Evolutionary conservation across 1,140 invertebrate genomes (phyloP).

Genomic region (Drosophila santomea): DNA sequence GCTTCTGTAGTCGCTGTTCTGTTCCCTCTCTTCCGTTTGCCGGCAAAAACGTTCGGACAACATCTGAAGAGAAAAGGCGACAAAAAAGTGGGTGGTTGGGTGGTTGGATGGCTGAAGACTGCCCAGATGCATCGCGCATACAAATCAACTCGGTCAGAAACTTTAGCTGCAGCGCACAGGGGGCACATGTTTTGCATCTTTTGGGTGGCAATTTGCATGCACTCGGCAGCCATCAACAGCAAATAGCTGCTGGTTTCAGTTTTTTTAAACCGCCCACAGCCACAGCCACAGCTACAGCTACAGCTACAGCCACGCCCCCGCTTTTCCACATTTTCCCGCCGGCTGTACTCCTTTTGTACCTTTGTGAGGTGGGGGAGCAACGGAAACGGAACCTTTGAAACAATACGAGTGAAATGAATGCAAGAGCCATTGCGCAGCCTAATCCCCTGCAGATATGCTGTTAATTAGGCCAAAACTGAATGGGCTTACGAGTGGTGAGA

Average conservation of each 20-base stretch:
- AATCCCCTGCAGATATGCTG: conserved; percentile 59
- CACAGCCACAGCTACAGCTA: not conserved
- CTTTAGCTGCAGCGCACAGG: conserved; percentile 37
- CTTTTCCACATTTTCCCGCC: not conserved
- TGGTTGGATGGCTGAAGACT: not conserved
- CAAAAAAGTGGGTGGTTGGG: conserved; percentile 12
- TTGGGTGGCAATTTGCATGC: conserved; percentile 81
- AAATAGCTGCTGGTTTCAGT: conserved; percentile 71
- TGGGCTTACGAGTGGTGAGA: conserved; percentile 7
- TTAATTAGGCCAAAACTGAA: conserved; percentile 57
- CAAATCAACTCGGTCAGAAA: conserved; percentile 67
- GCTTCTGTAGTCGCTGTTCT: conserved; percentile 46
- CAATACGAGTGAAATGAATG: conserved; percentile 55
- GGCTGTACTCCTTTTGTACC: conserved; percentile 36
- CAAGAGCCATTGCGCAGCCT: conserved; percentile 38
- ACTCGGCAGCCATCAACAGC: conserved; percentile 80
- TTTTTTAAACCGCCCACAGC: conserved; percentile 12
- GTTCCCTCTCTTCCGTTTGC: conserved; percentile 31
- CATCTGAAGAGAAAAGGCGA: conserved; percentile 58
- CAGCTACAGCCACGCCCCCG: not conserved
- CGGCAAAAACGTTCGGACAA: conserved; percentile 77
- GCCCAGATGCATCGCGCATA: conserved; percentile 63
- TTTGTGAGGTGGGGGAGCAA: conserved; percentile 14
- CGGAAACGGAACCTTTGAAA: conserved; percentile 52
- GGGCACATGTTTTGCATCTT: conserved; percentile 79